Base-by-base conservation (phyloP, 1,140 invertebrate species). In the Neodiprion lecontei region DNA sequence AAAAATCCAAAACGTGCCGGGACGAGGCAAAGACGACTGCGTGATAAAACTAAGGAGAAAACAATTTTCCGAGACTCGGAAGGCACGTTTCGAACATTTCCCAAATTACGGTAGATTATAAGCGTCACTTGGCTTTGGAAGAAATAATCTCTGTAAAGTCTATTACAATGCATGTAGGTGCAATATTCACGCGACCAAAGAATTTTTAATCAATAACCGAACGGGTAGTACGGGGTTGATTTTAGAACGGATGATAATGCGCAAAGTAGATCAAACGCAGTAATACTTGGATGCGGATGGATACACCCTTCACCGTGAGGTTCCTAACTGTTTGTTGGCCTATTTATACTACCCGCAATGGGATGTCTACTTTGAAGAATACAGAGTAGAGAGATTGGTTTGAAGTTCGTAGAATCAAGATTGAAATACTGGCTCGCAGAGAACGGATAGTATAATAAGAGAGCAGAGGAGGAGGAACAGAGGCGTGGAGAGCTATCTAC, bases 71-170 rank as follows among this genome's bases (percentile, higher is more conserved):
- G 53, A 14, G 9, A 14, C 53, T 61, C 53, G 8, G 3, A 14
- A 61, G 53, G 11, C 53, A 61, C 53, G 53, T 61, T 61, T 61
- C 53, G 53, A 61, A 61, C 53, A 61, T 61, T 61, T 61, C 9
- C n/a, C 11, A 61, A 61, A 61, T 14, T 61, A 14, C 11, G 11
- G n/a, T 14, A 17, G 3, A 61, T 61, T 17, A 61, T 12, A 61
- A 61, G 53, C 53, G 53, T 61, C 11, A 61, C 53, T 61, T 14
- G 8, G 53, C 0, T 8, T 61, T 61, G 11, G 53, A 9, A 0
- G 53, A 61, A 61, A 61, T 40, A 40, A 40, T 40, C 28, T 40
- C 28, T 3, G 2, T 40, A 40, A 40, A 40, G 28, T 40, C 28
- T 40, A 40, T 1, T 40, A 40, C 4, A 40, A 3, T 40, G 5